These are phyloP conservation scores for Sebastes reedi DNA, from an alignment of 2,797 vertebrate species.

Conservation along the genomic window DNA sequence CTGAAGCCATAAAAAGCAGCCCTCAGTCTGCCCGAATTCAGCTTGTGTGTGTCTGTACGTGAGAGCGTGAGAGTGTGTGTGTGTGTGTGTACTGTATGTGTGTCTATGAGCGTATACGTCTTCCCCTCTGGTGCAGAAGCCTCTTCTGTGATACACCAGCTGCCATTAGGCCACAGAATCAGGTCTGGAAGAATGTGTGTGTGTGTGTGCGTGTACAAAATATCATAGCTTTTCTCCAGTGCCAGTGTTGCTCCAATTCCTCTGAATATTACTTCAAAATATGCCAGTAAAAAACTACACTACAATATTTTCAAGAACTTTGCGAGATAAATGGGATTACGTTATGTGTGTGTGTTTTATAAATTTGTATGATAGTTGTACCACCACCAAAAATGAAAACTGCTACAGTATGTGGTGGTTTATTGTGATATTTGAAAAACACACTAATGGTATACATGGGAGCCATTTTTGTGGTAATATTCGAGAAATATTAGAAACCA, in stretches of 20 bases:
- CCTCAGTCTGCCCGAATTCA: slow-evolving; percentile 52
- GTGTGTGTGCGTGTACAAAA: slow-evolving; percentile 11
- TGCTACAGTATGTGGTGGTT: background rate
- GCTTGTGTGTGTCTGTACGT: slow-evolving; percentile 5
- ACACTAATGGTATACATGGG: background rate
- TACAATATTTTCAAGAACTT: background rate
- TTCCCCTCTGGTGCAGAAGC: slow-evolving; percentile 47
- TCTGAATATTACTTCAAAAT: background rate
- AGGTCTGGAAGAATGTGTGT: slow-evolving; percentile 32
- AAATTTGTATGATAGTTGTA: background rate
- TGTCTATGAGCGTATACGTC: slow-evolving; percentile 30
- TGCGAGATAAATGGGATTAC: background rate
- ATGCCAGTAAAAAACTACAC: background rate
- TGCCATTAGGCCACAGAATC: slow-evolving; percentile 58
- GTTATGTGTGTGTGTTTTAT: background rate
- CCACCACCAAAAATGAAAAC: background rate
- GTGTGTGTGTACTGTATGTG: background rate
- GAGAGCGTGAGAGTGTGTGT: background rate
- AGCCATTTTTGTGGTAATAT: background rate
- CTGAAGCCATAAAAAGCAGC: slow-evolving; percentile 72
- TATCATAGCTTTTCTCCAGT: slow-evolving; percentile 20
- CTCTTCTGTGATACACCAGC: slow-evolving; percentile 56
- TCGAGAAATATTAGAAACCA: background rate
- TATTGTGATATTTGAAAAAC: background rate
- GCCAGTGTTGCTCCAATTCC: slow-evolving; percentile 7